A percentile compares a stretch with the other conserved stretches of the same genome.
phyloP scores from a whole-genome alignment of 2,797 vertebrate species.

The Alectoris magna region DNA sequence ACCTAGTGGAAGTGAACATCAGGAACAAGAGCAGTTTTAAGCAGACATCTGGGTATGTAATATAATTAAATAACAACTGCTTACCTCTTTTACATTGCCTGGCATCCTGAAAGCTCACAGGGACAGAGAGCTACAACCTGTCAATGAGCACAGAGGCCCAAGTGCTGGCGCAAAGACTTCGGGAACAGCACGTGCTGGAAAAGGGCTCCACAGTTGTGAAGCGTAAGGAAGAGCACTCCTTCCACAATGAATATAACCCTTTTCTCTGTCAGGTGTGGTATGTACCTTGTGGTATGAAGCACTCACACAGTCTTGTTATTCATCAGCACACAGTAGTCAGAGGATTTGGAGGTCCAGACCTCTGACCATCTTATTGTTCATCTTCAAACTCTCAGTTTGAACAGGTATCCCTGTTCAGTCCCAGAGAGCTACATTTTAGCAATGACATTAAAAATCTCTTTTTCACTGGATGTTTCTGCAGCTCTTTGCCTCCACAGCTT shows the following conservation, averaged over 20 bases:
- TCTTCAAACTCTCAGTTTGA: neutral
- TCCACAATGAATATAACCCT: neutral
- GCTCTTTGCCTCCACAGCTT: neutral
- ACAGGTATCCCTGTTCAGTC: neutral
- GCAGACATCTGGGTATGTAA: neutral
- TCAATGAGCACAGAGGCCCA: rapidly evolving
- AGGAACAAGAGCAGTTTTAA: neutral
- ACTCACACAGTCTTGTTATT: neutral
- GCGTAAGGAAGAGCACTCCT: neutral
- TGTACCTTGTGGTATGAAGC: neutral
- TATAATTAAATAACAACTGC: neutral
- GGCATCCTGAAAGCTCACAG: neutral
- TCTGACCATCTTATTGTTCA: neutral
- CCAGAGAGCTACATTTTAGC: neutral
- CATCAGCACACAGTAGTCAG: neutral
- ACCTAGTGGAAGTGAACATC: neutral
- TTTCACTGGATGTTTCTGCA: neutral
- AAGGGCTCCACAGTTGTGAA: neutral
- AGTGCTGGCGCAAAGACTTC: neutral
- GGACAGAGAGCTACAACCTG: neutral
- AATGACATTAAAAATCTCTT: neutral
- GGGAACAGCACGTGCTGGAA: neutral
- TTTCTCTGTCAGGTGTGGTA: neutral
- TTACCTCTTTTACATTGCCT: neutral
- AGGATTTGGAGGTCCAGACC: neutral